Evolutionary conservation across 2,888 invertebrate genomes (phyloP).

Genomic region (Phengaris arion): DNA sequence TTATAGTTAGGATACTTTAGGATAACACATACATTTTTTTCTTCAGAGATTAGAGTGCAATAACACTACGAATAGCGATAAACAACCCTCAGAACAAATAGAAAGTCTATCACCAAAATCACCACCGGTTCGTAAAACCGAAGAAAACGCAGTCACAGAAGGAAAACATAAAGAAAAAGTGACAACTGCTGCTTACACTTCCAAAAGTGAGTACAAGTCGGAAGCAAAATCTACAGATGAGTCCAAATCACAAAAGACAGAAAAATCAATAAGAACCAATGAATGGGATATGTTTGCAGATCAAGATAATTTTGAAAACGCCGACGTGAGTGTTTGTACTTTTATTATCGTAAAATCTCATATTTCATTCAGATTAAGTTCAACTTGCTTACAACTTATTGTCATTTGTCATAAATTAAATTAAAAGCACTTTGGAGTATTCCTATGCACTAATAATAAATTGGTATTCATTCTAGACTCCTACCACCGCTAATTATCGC

Average conservation of each 20-base stretch:
- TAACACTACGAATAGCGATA: conserved; percentile 31
- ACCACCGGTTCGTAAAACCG: neutral
- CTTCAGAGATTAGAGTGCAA: conserved; percentile 48
- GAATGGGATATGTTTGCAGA: conserved; percentile 97
- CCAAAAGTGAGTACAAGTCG: conserved; percentile 11
- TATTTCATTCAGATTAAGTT: too few relatives aligned
- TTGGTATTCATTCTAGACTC: conserved; percentile 48
- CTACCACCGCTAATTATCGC: conserved; percentile 52
- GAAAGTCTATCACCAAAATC: neutral
- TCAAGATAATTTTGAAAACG: conserved; percentile 86
- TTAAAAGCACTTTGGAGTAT: too few relatives aligned
- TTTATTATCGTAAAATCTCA: neutral
- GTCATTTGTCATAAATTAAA: neutral
- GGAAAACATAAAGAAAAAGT: conserved; percentile 11
- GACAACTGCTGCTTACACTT: neutral
- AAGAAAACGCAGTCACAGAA: neutral
- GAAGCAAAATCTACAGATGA: conserved; percentile 34
- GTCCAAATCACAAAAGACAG: conserved; percentile 48
- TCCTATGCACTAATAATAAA: neutral
- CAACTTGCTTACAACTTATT: neutral
- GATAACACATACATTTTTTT: conserved; percentile 6
- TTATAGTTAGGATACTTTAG: too few relatives aligned
- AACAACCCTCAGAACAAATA: conserved; percentile 13
- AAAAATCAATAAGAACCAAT: conserved; percentile 73
- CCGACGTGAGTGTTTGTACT: conserved; percentile 55